Base-by-base conservation (phyloP, 2,797 vertebrate species). In the Syndactyla subalaris region DNA sequence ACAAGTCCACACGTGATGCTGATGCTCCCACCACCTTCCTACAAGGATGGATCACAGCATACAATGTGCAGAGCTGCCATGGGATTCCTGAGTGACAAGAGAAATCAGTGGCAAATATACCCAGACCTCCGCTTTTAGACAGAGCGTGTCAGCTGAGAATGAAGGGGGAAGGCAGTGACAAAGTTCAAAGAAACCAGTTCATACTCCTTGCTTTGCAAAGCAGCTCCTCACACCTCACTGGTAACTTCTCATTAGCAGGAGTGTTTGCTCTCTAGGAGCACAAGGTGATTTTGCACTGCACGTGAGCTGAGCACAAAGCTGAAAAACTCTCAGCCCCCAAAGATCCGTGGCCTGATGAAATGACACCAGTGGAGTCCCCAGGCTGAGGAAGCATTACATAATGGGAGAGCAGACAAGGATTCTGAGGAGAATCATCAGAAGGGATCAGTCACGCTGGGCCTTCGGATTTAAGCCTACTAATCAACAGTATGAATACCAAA, bases 251-350 rank as follows among this genome's bases (percentile, higher is more conserved):
- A 19, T 41, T 34, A 43, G 43, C 20, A 18, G 17, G 22, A 30
- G 39, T 2, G 14, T 57, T 43, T 54, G 36, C 14, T 36, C 11
- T 49, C 61, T 51, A 38, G 61, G 32, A 81, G 45, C 32, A 38
- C 26, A 10, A 0, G 1, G 24, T 18, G 3, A 0, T n/a, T 73
- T 30, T 36, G 24, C 34, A 68, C 5, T 20, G 46, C 34, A 39
- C 6, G 1, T 4, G 0, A 39, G 54, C 65, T 84, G 36, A 52
- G 36, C 26, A 48, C 45, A n/a, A 71, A 58, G 52, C 41, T 65
- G 22, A 58, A 61, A 20, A 54, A 30, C 34, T 70, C 41, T 45
- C 55, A 82, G n/a, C 1, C 39, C n/a, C 20, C 18, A 57, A 2
- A 14, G 11, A 13, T 34, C 57, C 6, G 0, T 8, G 26, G 45